phyloP scores from a whole-genome alignment of 2,113 vertebrate species.

The Chlamydotis undulata region DNA sequence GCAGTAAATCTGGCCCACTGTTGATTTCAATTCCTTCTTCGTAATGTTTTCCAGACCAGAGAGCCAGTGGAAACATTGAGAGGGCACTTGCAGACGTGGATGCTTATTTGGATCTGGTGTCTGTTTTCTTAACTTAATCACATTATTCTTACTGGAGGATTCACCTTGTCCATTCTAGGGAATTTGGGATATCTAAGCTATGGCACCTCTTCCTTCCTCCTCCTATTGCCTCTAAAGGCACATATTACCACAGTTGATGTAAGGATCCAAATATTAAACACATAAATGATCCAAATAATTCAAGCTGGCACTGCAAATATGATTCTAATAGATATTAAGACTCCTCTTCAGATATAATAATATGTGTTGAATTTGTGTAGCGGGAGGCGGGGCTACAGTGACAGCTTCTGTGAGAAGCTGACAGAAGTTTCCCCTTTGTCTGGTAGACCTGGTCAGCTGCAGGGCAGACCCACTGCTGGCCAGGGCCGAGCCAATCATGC shows the following conservation, averaged over 20 bases:
- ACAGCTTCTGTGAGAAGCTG: too few species aligned
- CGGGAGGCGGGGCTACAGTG: too few species aligned
- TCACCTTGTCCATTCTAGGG: not conserved
- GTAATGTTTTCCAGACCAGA: not conserved
- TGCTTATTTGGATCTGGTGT: not conserved
- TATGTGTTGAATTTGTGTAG: too few species aligned
- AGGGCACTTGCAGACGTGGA: not conserved
- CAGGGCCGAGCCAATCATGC: too few species aligned
- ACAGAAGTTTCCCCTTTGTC: too few species aligned
- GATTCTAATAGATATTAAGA: not conserved
- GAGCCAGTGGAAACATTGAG: not conserved
- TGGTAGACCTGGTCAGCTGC: too few species aligned
- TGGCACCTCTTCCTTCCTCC: not conserved
- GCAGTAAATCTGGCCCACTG: not conserved
- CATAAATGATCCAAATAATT: not conserved
- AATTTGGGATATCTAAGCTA: not conserved
- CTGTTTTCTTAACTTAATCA: not conserved
- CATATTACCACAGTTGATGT: not conserved
- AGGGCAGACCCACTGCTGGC: too few species aligned
- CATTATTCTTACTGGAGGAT: not conserved
- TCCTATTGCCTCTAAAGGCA: not conserved
- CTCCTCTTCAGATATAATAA: not conserved
- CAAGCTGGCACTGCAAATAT: not conserved
- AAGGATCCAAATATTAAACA: not conserved
- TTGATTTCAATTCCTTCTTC: not conserved